phyloP scores from a whole-genome alignment of 2,797 vertebrate species.

The Semotilus atromaculatus region DNA sequence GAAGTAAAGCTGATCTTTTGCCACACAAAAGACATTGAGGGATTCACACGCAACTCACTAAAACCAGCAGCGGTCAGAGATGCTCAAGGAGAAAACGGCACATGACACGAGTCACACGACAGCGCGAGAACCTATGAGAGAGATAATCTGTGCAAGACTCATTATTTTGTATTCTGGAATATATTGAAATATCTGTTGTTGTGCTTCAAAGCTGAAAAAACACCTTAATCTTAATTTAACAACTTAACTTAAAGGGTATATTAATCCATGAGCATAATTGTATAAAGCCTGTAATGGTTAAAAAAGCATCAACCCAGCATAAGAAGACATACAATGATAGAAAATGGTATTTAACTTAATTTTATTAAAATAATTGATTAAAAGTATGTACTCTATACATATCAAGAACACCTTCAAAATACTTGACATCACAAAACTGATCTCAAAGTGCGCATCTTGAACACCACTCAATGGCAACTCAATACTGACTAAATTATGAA shows the following conservation, averaged over 20 bases:
- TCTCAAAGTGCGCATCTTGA: constrained; percentile 79
- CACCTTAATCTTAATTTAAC: background rate
- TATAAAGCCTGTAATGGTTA: background rate
- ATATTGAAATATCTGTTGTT: background rate
- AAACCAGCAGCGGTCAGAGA: too few relatives aligned
- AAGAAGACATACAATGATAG: background rate
- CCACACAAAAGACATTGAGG: too few relatives aligned
- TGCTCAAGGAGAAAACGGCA: too few relatives aligned
- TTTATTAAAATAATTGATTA: constrained; percentile 94
- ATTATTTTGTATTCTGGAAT: background rate
- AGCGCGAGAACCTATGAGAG: too few relatives aligned
- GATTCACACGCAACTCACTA: too few relatives aligned
- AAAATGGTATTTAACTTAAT: constrained; percentile 88
- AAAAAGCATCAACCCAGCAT: background rate
- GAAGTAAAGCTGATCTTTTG: too few relatives aligned
- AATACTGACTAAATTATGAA: constrained; percentile 65
- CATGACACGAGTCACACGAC: too few relatives aligned
- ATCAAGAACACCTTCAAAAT: constrained; percentile 85
- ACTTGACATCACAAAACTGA: constrained; percentile 78
- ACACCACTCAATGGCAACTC: constrained; percentile 45
- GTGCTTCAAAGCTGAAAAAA: background rate
- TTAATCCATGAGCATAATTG: background rate
- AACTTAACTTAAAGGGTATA: background rate
- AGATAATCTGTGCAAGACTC: too few relatives aligned
- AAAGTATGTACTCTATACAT: constrained; percentile 75